Conservation (phyloP, 2,113 vertebrate species). For the Malaclemys terrapin region DNA sequence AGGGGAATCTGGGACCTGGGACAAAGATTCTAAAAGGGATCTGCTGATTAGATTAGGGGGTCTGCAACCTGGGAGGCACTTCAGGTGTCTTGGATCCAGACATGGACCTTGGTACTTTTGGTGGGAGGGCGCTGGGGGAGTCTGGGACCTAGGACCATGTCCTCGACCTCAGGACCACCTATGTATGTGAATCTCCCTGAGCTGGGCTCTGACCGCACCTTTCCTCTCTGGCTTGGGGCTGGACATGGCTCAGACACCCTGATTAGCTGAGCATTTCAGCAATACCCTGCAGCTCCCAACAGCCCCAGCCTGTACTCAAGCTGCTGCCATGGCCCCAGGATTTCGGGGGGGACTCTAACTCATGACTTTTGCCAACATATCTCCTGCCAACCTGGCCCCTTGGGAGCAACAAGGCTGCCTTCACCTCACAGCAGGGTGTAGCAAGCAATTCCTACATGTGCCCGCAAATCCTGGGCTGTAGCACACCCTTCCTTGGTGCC, state of each 20-base stretch:
- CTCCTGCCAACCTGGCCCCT: accelerated
- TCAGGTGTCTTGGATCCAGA: not conserved
- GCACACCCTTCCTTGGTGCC: not conserved
- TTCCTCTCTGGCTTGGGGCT: not conserved
- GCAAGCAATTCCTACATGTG: slow-evolving; percentile 14
- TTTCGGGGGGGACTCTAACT: not conserved
- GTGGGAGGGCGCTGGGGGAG: not conserved
- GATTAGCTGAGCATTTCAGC: not conserved
- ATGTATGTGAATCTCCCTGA: not conserved
- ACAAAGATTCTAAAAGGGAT: not conserved
- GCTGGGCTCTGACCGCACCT: accelerated
- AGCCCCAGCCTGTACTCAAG: accelerated
- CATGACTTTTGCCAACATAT: not conserved
- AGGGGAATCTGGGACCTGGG: not conserved
- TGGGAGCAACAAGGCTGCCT: not conserved
- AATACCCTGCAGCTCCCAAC: not conserved
- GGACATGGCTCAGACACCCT: not conserved
- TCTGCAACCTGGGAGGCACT: accelerated
- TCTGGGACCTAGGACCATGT: not conserved
- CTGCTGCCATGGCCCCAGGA: accelerated
- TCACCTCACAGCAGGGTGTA: slow-evolving; percentile 26
- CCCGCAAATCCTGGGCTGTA: not conserved
- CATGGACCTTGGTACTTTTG: not conserved
- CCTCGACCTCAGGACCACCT: not conserved
- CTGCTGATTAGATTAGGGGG: not conserved